Percentiles rank a stretch among this genome's conserved stretches.
phyloP scores from a whole-genome alignment of 2,888 invertebrate genomes.

The Pollenia labialis region DNA sequence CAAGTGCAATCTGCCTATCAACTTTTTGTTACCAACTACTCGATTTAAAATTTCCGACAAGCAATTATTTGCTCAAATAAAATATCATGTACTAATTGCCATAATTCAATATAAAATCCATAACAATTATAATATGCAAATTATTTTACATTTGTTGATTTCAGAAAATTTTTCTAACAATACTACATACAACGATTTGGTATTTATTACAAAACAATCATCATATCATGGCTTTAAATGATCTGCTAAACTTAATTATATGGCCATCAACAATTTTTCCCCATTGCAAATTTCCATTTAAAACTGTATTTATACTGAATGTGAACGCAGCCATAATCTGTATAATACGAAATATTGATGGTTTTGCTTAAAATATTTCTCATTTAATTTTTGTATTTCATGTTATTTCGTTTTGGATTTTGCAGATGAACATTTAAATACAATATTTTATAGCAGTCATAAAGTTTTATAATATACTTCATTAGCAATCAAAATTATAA shows the following conservation, averaged over 20 bases:
- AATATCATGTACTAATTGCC: not conserved
- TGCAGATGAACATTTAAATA: conserved; percentile 59
- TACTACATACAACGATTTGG: not conserved
- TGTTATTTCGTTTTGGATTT: conserved; percentile 13
- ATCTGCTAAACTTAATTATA: conserved; percentile 29
- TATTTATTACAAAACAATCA: conserved; percentile 28
- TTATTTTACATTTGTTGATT: conserved; percentile 15
- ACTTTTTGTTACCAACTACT: not conserved
- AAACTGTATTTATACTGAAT: conserved; percentile 16
- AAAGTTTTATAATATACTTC: conserved; percentile 66
- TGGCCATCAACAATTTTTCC: conserved; percentile 28
- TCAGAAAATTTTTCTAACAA: conserved; percentile 25
- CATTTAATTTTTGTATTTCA: conserved; percentile 9
- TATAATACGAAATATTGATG: conserved; percentile 36
- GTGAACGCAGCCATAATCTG: conserved; percentile 32
- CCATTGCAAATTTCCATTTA: conserved; percentile 43
- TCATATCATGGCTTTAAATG: conserved; percentile 19
- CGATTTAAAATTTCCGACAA: conserved; percentile 6
- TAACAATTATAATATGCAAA: conserved; percentile 9
- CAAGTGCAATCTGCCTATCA: too few species aligned
- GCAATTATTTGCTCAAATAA: not conserved
- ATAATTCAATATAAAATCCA: conserved; percentile 20
- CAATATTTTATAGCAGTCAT: conserved; percentile 59
- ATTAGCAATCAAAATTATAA: conserved; percentile 56
- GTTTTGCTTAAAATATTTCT: conserved; percentile 20